phyloP scores from a whole-genome alignment of 1,140 invertebrate species.

The Tribolium madens region DNA sequence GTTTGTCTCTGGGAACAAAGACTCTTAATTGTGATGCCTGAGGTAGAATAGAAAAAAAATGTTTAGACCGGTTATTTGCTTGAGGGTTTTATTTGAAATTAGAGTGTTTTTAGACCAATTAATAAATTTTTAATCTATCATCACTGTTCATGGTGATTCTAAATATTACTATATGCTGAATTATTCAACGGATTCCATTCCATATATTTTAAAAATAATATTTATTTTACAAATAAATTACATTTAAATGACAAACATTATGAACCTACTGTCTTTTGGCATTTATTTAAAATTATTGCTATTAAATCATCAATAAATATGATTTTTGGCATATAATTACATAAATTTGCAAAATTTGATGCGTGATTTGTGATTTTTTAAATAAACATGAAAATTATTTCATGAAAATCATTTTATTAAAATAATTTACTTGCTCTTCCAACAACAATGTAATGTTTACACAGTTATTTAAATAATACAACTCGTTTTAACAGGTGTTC shows the following conservation, averaged over 20 bases:
- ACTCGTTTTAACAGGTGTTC: neutral
- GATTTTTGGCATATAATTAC: slow-evolving; percentile 3
- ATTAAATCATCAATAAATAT: slow-evolving; percentile 19
- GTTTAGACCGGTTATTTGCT: neutral
- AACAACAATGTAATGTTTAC: neutral
- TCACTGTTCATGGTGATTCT: neutral
- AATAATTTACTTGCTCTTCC: neutral
- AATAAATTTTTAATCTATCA: neutral
- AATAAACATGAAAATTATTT: neutral
- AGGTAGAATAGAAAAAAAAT: slow-evolving; percentile 10
- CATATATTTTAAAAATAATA: slow-evolving; percentile 1
- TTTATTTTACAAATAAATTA: slow-evolving; percentile 24
- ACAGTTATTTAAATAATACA: neutral
- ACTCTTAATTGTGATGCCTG: slow-evolving; percentile 13
- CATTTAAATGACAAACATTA: slow-evolving; percentile 7
- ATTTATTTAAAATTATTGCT: slow-evolving; percentile 21
- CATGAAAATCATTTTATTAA: neutral
- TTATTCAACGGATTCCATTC: neutral
- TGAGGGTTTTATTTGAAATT: neutral
- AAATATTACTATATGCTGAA: neutral
- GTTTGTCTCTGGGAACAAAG: slow-evolving; percentile 19
- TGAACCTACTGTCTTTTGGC: neutral
- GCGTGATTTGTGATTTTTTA: neutral
- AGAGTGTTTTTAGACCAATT: neutral
- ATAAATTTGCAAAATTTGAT: slow-evolving; percentile 13